Percentiles rank a stretch among this genome's conserved stretches.
Conservation (phyloP, 2,888 invertebrate genomes). For the Drosophila quinaria region DNA sequence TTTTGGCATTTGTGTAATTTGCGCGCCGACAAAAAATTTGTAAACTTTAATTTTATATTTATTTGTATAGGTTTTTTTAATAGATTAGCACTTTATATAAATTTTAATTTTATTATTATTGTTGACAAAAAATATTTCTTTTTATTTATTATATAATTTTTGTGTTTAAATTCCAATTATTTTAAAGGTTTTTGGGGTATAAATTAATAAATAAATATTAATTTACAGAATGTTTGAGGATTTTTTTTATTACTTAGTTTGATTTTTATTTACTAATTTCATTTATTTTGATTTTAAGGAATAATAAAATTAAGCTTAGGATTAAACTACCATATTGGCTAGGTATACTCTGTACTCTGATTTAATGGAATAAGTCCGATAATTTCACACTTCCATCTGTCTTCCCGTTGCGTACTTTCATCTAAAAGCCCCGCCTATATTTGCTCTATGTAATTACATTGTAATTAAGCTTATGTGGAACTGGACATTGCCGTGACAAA, state of each 20-base stretch:
- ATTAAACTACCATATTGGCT: background rate
- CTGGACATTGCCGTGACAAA: slow-evolving; percentile 47
- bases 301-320: no score
- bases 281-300: background rate
- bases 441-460: slow-evolving; percentile 72
- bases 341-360: slow-evolving; percentile 9
- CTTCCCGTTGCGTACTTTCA: slow-evolving; percentile 25
- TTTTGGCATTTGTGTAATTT: background rate
- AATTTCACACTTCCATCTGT: slow-evolving; percentile 44
- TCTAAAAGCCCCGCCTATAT: slow-evolving; percentile 34
- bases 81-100: no score
- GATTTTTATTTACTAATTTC: background rate
- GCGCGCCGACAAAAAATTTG: background rate
- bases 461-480: slow-evolving; percentile 60
- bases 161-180: background rate
- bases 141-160: background rate
- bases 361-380: slow-evolving; percentile 46
- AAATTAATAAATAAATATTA: background rate
- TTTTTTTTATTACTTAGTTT: background rate
- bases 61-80: no score
- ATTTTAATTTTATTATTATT: background rate
- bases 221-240: background rate
- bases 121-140: no score
- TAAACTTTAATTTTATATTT: background rate
- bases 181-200: background rate